Evolutionary conservation across 2,113 vertebrate genomes (phyloP), one percentile per base, ranked within the genome.

Genomic region (Apeltes quadracus): DNA sequence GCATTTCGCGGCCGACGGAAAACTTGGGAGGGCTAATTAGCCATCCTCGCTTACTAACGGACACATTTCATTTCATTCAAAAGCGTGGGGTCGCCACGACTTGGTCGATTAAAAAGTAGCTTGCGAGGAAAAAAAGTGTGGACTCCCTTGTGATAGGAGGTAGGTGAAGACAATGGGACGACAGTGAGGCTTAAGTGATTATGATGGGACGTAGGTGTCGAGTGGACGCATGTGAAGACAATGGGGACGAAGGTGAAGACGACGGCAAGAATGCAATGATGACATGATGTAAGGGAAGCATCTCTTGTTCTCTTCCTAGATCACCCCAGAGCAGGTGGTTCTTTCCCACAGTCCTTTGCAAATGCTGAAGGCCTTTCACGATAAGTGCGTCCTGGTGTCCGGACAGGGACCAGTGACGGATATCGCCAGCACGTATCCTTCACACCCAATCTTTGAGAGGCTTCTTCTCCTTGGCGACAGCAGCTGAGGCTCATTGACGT

Each of bases 371-470:
- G 90, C 69, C 46, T 96, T 94, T 6, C 96, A 96, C 56, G 87
- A 96, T n/a, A 96, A 96, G 81, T 93, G 93, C 67, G 94, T 96
- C 1, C 86, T 97, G 55, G 95, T 97, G 0, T 97, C 95, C 1
- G 96, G 96, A 65, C 96, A 97, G 86, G 96, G 96, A 8, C 96
- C 96, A 0, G 88, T 96, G 63, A 87, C 88, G 15, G 94, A 95
- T 61, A 97, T 97, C 36, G 95, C 95, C 72, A 93, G 90, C 72
- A 92, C 93, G 96, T 97, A 96, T 97, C 95, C 92, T 95, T 92
- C 27, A 46, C 29, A 10, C 23, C 23, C 22, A 8, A 72, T 25
- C 41, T 48, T 36, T 58, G 23, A 64, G 18, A 8, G 2, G 4
- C 20, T 3, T 36, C 32, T 9, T 58, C 34, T 38, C 14, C 7